Evolutionary conservation across 2,888 invertebrate species (phyloP), one percentile per base, ranked within the genome.

Genomic region (Crepidodera aurea): DNA sequence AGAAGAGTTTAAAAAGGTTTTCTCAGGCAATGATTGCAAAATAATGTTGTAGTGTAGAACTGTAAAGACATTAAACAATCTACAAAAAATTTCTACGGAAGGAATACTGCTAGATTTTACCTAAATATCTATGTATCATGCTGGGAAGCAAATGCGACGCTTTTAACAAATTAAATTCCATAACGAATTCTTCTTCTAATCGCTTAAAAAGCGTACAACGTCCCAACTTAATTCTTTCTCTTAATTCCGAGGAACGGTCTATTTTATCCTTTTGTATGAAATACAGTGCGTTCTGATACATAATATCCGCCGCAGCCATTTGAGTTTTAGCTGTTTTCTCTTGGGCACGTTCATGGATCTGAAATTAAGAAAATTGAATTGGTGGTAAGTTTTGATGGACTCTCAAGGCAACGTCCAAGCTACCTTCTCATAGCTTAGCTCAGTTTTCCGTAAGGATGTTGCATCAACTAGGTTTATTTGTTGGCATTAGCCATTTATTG

Each of bases 121-220:
- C 76, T 68, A 78, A 69, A 51, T 70, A 72, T 62, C 70, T 71
- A 62, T 73, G 73, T 2, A 75, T 62, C 15, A 57, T 58, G 27
- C 70, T 70, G 1, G 78, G 78, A 25, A 77, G 69, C 12, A 81
- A 62, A 65, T 79, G 76, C 7, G 60, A 60, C 10, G 72, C 70
- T 62, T 77, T 69, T 15, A 81, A 62, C 2, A 81, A 68, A 15
- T 72, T 71, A 64, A 74, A 78, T 51, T 74, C 73, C 10, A 72
- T 50, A 1, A 69, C 61, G 3, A 70, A 64, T 4, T 58, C 29
- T 5, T 60, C 48, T 18, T 63, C 60, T n/a, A 76, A 40, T 51
- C 70, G 64, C 22, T 66, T 59, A 62, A 76, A 75, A 27, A 71
- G 58, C 71, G 66, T 46, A 34, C 67, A 64, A 12, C 58, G 68